Evolutionary conservation across 1,140 invertebrate species (phyloP).

Genomic region (Sweltsa coloradensis): DNA sequence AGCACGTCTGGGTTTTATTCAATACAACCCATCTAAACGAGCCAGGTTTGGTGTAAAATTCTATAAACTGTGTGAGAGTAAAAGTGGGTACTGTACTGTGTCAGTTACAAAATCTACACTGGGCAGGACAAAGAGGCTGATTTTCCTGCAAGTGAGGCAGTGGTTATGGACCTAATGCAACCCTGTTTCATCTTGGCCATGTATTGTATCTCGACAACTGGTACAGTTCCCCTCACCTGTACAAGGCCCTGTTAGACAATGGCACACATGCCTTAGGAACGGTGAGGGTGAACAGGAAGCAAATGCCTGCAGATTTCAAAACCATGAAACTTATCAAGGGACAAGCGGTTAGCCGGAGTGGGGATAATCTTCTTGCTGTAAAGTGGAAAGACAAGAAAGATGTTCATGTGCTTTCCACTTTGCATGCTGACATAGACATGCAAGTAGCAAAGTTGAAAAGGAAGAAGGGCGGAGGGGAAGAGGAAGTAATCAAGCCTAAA

Average conservation of each 20-base stretch:
- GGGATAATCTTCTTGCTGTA: constrained; percentile 22
- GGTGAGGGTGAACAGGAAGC: constrained; percentile 6
- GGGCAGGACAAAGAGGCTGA: background rate
- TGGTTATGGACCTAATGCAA: background rate
- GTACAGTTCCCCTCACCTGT: constrained; percentile 27
- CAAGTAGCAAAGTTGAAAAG: background rate
- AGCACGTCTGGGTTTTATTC: background rate
- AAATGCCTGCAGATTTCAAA: constrained; percentile 14
- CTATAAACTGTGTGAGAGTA: constrained; percentile 1
- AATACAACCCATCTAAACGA: constrained; percentile 2
- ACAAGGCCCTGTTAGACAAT: constrained; percentile 22
- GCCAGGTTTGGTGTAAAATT: constrained; percentile 7
- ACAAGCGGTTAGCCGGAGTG: constrained; percentile 25
- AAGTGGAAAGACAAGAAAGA: constrained; percentile 29
- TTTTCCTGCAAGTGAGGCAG: background rate
- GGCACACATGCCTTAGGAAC: constrained; percentile 26
- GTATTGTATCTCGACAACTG: constrained; percentile 31
- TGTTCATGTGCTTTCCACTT: constrained; percentile 24
- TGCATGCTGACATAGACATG: constrained; percentile 15
- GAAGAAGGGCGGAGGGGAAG: background rate
- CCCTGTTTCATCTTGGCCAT: constrained; percentile 17
- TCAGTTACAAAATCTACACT: background rate
- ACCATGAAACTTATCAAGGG: constrained; percentile 23
- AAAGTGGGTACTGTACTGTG: constrained; percentile 1
- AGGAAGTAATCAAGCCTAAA: constrained; percentile 13